Evolutionary conservation across 2,797 vertebrate genomes (phyloP).

Genomic region (Hydrophis major): DNA sequence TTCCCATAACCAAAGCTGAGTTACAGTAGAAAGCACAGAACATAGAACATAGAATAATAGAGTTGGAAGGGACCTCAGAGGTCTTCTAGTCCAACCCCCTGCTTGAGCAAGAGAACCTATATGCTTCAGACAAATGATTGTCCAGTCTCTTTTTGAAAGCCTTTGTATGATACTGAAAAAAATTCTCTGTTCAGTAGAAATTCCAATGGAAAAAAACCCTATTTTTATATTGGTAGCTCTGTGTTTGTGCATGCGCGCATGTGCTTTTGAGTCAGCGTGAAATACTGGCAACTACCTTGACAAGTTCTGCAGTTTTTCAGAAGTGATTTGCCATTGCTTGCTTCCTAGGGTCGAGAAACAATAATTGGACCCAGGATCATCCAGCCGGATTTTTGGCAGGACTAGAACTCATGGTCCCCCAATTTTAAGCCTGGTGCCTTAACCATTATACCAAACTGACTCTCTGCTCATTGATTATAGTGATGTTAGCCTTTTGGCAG

Average conservation of each 20-base stretch:
- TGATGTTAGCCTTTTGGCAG: neutral
- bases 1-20: conserved; percentile 46
- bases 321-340: neutral
- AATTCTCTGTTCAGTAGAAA: conserved; percentile 45
- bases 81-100: neutral
- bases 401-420: neutral
- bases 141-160: neutral
- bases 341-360: neutral
- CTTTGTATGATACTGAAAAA: conserved; percentile 57
- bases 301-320: neutral
- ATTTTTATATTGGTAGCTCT: neutral
- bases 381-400: neutral
- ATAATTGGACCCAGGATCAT: neutral
- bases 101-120: neutral
- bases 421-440: neutral
- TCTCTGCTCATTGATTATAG: conserved; percentile 27
- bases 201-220: neutral
- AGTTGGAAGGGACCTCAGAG: neutral
- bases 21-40: conserved; percentile 43
- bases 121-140: neutral
- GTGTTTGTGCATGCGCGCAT: neutral
- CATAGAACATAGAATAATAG: neutral
- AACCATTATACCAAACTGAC: neutral
- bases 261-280: neutral
- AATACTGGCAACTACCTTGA: neutral